phyloP scores from a whole-genome alignment of 2,113 vertebrate species.

The Kryptolebias marmoratus region DNA sequence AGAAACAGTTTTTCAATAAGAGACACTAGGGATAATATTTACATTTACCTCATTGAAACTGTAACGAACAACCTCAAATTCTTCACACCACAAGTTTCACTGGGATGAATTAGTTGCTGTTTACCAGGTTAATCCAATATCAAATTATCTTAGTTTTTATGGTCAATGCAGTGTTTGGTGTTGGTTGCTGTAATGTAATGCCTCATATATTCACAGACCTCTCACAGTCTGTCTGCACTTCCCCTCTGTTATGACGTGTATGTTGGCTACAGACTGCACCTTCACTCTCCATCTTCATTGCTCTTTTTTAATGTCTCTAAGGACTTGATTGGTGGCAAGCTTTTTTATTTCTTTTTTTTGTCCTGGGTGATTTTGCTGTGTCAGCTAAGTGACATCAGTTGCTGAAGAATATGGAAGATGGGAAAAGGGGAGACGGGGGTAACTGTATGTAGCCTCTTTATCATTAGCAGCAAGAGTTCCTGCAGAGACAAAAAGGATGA shows the following conservation, averaged over 20 bases:
- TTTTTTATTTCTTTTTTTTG: conserved; percentile 3
- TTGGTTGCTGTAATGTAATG: conserved; percentile 20
- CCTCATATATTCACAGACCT: conserved; percentile 49
- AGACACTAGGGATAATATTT: neutral
- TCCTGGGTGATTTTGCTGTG: conserved; percentile 68
- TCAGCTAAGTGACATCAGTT: conserved; percentile 81
- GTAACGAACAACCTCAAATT: no score
- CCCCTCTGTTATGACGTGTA: conserved; percentile 48
- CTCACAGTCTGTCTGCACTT: conserved; percentile 37
- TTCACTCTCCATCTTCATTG: conserved; percentile 35
- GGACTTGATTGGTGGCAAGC: conserved; percentile 46
- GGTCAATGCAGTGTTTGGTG: conserved; percentile 10
- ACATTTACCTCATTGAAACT: neutral
- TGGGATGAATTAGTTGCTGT: neutral
- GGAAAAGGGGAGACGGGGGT: conserved; percentile 22
- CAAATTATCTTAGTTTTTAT: conserved; percentile 16
- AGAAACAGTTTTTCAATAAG: neutral
- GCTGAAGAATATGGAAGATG: conserved; percentile 37
- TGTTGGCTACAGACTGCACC: conserved; percentile 50
- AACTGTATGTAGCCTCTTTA: conserved; percentile 13
- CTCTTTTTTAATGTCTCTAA: conserved; percentile 49
- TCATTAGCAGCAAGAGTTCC: neutral
- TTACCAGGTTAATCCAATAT: neutral
- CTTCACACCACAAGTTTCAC: neutral
- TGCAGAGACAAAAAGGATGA: conserved; percentile 31